Conservation (phyloP, 2,888 invertebrate species). For the Pasiphila rectangulata region DNA sequence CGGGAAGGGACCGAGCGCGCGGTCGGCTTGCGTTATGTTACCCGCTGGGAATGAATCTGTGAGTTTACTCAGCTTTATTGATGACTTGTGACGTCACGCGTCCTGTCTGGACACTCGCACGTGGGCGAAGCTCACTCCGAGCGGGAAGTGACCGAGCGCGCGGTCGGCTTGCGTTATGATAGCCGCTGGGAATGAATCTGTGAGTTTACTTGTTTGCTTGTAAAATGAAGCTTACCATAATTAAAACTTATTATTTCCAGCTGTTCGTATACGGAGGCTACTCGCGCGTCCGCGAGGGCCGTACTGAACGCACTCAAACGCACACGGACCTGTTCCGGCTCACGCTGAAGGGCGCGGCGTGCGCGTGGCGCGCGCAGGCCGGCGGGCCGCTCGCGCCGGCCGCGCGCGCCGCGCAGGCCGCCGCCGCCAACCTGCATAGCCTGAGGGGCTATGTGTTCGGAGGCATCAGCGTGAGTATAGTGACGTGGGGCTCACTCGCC, state of each 20-base stretch:
- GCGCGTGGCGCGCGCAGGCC: constrained; percentile 53
- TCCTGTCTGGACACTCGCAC: too few relatives aligned
- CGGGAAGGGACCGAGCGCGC: too few relatives aligned
- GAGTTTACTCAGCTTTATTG: too few relatives aligned
- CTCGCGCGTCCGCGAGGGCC: constrained; percentile 65
- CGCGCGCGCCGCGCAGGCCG: constrained; percentile 87
- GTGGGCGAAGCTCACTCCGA: too few relatives aligned
- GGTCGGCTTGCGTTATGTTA: too few relatives aligned
- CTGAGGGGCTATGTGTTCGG: constrained; percentile 91
- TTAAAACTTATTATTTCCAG: constrained; percentile 37
- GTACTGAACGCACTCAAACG: constrained; percentile 60
- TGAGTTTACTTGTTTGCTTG: too few relatives aligned
- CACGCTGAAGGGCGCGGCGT: constrained; percentile 28
- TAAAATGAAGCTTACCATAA: too few relatives aligned
- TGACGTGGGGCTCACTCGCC: background rate
- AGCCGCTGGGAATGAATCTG: too few relatives aligned
- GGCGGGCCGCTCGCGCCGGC: constrained; percentile 81
- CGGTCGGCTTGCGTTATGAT: too few relatives aligned
- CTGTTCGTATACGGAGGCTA: constrained; percentile 72
- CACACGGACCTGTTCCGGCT: constrained; percentile 72
- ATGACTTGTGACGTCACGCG: too few relatives aligned
- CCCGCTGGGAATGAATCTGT: too few relatives aligned
- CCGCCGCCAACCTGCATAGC: constrained; percentile 80
- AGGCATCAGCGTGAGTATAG: constrained; percentile 83
- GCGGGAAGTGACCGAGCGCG: too few relatives aligned